Conservation (phyloP, 2,888 invertebrate species). For the Ephialtes manifestator region DNA sequence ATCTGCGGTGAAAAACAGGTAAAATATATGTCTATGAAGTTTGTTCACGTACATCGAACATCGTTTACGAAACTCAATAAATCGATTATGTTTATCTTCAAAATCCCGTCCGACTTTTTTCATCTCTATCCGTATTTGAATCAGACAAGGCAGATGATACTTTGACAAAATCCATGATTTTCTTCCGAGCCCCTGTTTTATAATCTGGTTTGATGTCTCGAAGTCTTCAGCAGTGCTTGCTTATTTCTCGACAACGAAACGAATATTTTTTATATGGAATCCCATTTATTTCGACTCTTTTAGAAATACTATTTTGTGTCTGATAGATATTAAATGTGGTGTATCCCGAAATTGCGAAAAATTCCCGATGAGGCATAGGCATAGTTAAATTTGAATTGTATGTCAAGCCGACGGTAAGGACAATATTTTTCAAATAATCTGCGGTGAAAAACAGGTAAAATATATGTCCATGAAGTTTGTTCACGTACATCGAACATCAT, state of each 20-base stretch:
- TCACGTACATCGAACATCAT: not conserved
- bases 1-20: not conserved
- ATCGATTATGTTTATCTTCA: not conserved
- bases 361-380: not conserved
- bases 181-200: not conserved
- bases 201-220: not conserved
- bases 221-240: not conserved
- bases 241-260: not conserved
- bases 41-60: not conserved
- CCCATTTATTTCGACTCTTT: not conserved
- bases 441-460: not conserved
- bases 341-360: not conserved
- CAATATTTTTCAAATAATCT: not conserved
- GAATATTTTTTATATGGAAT: not conserved
- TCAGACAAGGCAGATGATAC: no score
- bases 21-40: not conserved
- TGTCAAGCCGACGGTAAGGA: not conserved
- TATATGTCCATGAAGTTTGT: not conserved
- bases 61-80: not conserved
- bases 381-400: not conserved
- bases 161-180: conserved; percentile 1
- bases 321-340: not conserved
- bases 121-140: not conserved
- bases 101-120: not conserved
- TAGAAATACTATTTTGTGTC: not conserved